Evolutionary conservation across 2,888 invertebrate genomes (phyloP).

Genomic region (Scrobipalpa costella): DNA sequence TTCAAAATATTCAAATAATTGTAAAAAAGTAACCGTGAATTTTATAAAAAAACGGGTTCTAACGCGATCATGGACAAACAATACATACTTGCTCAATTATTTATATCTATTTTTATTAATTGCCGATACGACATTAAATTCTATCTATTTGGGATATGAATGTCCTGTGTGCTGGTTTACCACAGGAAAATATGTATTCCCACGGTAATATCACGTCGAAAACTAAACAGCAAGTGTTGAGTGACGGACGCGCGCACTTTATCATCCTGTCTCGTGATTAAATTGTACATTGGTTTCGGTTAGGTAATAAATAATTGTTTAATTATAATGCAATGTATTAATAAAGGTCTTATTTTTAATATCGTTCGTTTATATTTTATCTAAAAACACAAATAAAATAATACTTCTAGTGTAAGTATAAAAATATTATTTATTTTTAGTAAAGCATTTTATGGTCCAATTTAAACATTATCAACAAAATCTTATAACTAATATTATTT

Average conservation of each 20-base stretch:
- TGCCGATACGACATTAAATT: too few relatives aligned
- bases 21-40: background rate
- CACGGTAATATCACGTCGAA: background rate
- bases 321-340: slow-evolving; percentile 42
- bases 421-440: slow-evolving; percentile 14
- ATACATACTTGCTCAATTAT: background rate
- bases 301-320: slow-evolving; percentile 41
- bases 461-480: slow-evolving; percentile 9
- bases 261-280: slow-evolving; percentile 33
- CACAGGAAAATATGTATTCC: background rate
- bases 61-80: too few relatives aligned
- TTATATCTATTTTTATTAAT: too few relatives aligned
- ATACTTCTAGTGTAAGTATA: background rate
- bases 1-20: background rate
- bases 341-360: slow-evolving; percentile 48
- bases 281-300: slow-evolving; percentile 47
- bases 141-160: too few relatives aligned
- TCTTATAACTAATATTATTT: background rate
- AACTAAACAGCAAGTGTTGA: background rate
- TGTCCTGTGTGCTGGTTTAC: background rate
- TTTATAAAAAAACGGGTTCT: background rate
- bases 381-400: background rate
- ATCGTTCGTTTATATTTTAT: slow-evolving; percentile 32
- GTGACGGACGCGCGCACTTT: slow-evolving; percentile 27
- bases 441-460: slow-evolving; percentile 9